Evolutionary conservation across 1,140 invertebrate genomes (phyloP).

Genomic region (Ooceraea biroi): DNA sequence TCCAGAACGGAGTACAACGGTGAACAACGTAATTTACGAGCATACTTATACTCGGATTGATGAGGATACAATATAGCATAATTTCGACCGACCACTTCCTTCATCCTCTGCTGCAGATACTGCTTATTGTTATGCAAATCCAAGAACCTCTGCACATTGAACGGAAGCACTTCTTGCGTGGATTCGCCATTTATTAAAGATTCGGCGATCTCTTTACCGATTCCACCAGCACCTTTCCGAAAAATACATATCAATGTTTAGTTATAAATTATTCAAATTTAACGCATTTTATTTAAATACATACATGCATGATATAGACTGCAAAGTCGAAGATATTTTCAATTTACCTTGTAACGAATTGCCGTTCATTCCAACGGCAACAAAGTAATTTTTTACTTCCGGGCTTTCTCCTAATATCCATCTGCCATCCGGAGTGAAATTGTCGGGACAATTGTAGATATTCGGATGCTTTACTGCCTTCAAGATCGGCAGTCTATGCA

Average conservation of each 20-base stretch:
- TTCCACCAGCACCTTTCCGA: slow-evolving; percentile 89
- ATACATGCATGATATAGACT: no score
- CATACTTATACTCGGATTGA: slow-evolving; percentile 89
- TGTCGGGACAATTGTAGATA: slow-evolving; percentile 91
- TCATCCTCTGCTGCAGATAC: slow-evolving; percentile 91
- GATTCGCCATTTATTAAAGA: slow-evolving; percentile 91
- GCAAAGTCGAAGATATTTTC: background rate
- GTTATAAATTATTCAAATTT: no score
- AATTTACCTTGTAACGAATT: slow-evolving; percentile 87
- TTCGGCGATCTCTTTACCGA: slow-evolving; percentile 91
- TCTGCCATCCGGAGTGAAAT: slow-evolving; percentile 91
- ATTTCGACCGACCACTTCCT: slow-evolving; percentile 91
- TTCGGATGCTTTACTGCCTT: slow-evolving; percentile 86
- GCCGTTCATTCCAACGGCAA: slow-evolving; percentile 91
- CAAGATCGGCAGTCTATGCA: slow-evolving; percentile 90
- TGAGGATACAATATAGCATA: slow-evolving; percentile 90
- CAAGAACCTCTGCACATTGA: slow-evolving; percentile 92
- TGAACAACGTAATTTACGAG: slow-evolving; percentile 91
- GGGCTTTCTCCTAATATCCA: slow-evolving; percentile 91
- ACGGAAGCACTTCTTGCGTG: slow-evolving; percentile 88
- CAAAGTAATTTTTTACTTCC: slow-evolving; percentile 93
- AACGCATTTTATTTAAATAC: no score
- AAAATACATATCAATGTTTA: slow-evolving; percentile 32
- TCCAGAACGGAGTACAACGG: slow-evolving; percentile 92
- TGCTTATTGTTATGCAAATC: slow-evolving; percentile 93